phyloP scores from a whole-genome alignment of 2,113 vertebrate genomes.

The Otolemur garnettii region DNA sequence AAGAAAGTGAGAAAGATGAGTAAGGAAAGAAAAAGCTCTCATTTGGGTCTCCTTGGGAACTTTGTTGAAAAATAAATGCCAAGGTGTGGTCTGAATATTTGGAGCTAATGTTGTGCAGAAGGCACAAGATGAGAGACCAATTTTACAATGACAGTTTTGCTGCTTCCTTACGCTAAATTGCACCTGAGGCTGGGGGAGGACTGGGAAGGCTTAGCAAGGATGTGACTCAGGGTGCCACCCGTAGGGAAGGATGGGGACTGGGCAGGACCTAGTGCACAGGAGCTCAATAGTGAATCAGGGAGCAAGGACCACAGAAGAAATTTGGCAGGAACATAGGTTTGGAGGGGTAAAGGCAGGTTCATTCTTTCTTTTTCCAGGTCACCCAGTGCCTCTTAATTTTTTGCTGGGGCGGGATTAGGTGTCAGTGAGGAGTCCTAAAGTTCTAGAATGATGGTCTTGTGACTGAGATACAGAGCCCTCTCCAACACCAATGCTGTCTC shows the following conservation, averaged over 20 bases:
- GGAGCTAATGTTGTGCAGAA: background rate
- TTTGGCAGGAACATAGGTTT: background rate
- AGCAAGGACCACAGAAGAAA: background rate
- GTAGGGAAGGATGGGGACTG: background rate
- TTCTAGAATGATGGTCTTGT: background rate
- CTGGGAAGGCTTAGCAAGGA: background rate
- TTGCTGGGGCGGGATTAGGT: background rate
- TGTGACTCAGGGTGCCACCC: background rate
- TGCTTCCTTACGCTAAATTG: background rate
- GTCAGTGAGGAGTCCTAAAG: background rate
- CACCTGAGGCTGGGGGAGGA: background rate
- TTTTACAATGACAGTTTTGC: background rate
- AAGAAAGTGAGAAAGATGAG: background rate
- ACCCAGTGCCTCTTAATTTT: background rate
- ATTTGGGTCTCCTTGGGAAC: background rate
- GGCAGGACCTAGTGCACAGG: background rate
- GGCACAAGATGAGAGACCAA: background rate
- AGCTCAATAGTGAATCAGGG: background rate
- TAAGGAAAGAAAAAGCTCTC: background rate
- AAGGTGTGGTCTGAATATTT: constrained; percentile 21
- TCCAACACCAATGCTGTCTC: background rate
- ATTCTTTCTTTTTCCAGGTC: constrained; percentile 34
- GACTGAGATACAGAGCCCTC: background rate
- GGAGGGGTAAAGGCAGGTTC: background rate
- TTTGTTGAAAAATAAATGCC: background rate